phyloP scores from a whole-genome alignment of 1,140 invertebrate genomes.

The Meloidogyne exigua region DNA sequence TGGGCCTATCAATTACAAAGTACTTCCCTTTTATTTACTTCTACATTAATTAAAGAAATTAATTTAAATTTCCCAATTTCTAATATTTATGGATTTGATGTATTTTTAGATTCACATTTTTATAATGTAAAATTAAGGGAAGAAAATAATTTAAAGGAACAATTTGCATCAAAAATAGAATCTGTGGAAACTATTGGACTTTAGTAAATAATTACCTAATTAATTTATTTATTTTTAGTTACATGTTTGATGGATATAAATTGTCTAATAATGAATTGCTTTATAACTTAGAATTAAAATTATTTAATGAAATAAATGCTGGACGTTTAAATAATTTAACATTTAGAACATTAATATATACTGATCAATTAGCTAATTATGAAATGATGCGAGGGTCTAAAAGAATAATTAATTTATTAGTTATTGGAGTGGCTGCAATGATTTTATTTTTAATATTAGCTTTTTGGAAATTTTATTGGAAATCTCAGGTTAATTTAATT shows the following conservation, averaged over 20 bases:
- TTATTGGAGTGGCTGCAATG: slow-evolving; percentile 40
- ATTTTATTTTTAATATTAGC: slow-evolving; percentile 40
- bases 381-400: slow-evolving; percentile 44
- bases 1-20: slow-evolving; percentile 36
- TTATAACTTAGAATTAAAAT: neutral
- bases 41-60: slow-evolving; percentile 19
- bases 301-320: neutral
- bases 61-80: slow-evolving; percentile 38
- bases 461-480: slow-evolving; percentile 32
- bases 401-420: slow-evolving; percentile 32
- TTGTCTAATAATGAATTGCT: neutral
- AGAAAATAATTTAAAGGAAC: neutral
- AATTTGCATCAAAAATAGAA: slow-evolving; percentile 6
- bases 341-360: neutral
- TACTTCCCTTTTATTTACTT: slow-evolving; percentile 18
- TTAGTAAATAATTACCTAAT: neutral
- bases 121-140: slow-evolving; percentile 38
- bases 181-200: neutral
- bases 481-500: slow-evolving; percentile 32
- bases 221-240: neutral
- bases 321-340: neutral
- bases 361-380: slow-evolving; percentile 39
- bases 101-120: slow-evolving; percentile 34
- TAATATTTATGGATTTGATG: slow-evolving; percentile 41
- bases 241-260: neutral